These are phyloP conservation scores for Dreissena rostriformis DNA, from an alignment of 1,140 invertebrate species.

Conservation along the genomic window DNA sequence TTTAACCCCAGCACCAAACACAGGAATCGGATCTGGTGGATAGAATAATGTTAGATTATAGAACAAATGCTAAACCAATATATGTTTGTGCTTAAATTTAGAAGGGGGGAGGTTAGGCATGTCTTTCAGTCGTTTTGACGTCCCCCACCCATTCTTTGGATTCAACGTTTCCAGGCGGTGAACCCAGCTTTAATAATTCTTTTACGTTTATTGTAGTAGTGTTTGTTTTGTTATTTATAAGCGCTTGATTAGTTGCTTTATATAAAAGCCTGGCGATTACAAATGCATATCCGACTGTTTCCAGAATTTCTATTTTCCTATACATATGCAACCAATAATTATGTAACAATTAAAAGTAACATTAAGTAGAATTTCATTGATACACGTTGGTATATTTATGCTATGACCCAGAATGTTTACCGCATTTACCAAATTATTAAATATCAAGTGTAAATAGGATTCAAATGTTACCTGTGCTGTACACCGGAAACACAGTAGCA, in stretches of 20 bases:
- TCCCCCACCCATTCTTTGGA: neutral
- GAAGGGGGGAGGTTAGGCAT: neutral
- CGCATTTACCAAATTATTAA: neutral
- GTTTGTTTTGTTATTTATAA: too few relatives aligned
- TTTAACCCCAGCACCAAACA: neutral
- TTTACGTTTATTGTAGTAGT: too few relatives aligned
- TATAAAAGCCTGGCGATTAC: neutral
- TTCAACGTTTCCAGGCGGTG: neutral
- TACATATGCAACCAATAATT: neutral
- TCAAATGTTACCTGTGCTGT: neutral
- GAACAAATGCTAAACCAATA: neutral
- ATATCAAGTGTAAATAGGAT: neutral
- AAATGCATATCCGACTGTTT: neutral
- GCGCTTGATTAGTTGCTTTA: too few relatives aligned
- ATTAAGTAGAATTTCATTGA: neutral
- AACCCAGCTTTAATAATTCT: too few relatives aligned
- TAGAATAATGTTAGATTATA: neutral
- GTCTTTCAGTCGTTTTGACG: neutral
- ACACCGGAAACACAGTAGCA: neutral
- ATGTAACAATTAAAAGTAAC: neutral
- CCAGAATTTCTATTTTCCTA: neutral
- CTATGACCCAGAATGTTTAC: neutral
- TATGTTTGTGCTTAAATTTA: neutral
- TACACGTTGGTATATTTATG: neutral
- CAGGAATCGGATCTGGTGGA: neutral